These are phyloP conservation scores for Neolamprologus ventralis DNA, from an alignment of 2,113 vertebrate species.

Conservation along the genomic window DNA sequence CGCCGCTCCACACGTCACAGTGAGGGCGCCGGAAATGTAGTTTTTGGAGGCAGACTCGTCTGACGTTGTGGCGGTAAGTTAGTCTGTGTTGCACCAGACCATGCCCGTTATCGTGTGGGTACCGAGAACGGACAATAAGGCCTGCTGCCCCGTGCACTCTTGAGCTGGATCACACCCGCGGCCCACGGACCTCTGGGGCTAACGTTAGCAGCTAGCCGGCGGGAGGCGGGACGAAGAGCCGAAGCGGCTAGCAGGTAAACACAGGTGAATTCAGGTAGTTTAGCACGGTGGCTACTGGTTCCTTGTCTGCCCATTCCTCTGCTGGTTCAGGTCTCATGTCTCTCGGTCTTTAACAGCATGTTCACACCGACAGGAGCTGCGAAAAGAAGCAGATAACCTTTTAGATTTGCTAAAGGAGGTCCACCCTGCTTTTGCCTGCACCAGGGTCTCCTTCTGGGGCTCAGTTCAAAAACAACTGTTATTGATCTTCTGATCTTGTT, in stretches of 20 bases:
- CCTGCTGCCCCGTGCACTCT: not conserved
- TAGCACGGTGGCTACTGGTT: no score
- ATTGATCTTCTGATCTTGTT: not conserved
- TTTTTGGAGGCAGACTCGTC: not conserved
- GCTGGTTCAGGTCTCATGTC: not conserved
- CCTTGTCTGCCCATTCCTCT: not conserved
- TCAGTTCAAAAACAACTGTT: not conserved
- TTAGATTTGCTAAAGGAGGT: not conserved
- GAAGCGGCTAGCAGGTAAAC: not conserved
- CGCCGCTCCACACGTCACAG: not conserved
- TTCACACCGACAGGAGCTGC: not conserved
- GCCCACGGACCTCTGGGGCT: not conserved
- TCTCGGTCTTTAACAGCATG: not conserved
- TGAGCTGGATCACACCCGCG: not conserved
- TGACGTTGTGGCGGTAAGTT: conserved; percentile 41
- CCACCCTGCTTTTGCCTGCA: not conserved
- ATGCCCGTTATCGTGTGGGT: not conserved
- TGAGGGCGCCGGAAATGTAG: conserved; percentile 30
- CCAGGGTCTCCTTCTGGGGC: not conserved
- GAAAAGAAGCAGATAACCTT: not conserved
- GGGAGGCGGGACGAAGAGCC: not conserved
- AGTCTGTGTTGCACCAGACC: not conserved
- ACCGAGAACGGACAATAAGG: not conserved
- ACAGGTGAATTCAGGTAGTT: not conserved
- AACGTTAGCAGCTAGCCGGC: not conserved